Evolutionary conservation across 2,797 vertebrate genomes (phyloP).

Genomic region (Cynopterus sphinx): DNA sequence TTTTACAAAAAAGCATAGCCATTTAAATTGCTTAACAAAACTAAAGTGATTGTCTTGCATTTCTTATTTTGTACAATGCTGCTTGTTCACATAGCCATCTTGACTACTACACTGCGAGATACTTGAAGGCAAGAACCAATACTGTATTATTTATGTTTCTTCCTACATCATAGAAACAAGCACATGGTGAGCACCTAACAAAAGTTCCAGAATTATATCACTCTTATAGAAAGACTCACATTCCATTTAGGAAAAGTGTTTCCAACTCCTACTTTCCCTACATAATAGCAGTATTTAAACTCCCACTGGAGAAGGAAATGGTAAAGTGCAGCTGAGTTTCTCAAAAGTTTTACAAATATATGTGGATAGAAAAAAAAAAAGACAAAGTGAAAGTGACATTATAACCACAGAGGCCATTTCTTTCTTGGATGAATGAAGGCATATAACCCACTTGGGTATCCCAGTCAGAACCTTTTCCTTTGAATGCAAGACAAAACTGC

Average conservation of each 20-base stretch:
- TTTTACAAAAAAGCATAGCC: not conserved
- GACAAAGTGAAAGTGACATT: slow-evolving; percentile 47
- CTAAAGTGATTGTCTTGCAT: not conserved
- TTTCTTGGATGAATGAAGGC: slow-evolving; percentile 32
- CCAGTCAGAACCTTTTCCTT: slow-evolving; percentile 40
- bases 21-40: slow-evolving; percentile 28
- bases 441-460: slow-evolving; percentile 40
- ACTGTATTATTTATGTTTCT: not conserved
- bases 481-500: slow-evolving; percentile 23
- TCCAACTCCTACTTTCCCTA: slow-evolving; percentile 29
- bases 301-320: slow-evolving; percentile 40
- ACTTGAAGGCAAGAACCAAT: slow-evolving; percentile 12
- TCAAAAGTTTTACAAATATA: slow-evolving; percentile 43
- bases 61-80: not conserved
- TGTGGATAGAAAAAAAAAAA: slow-evolving; percentile 9
- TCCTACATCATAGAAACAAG: not conserved
- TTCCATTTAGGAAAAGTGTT: slow-evolving; percentile 51
- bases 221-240: not conserved
- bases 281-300: slow-evolving; percentile 49
- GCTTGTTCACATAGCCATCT: not conserved
- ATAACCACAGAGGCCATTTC: slow-evolving; percentile 21
- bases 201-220: slow-evolving; percentile 34
- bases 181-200: not conserved
- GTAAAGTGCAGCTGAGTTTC: not conserved
- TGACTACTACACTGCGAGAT: not conserved